Evolutionary conservation across 2,888 invertebrate species (phyloP), one percentile per base, ranked within the genome.

Genomic region (Sicus ferrugineus): DNA sequence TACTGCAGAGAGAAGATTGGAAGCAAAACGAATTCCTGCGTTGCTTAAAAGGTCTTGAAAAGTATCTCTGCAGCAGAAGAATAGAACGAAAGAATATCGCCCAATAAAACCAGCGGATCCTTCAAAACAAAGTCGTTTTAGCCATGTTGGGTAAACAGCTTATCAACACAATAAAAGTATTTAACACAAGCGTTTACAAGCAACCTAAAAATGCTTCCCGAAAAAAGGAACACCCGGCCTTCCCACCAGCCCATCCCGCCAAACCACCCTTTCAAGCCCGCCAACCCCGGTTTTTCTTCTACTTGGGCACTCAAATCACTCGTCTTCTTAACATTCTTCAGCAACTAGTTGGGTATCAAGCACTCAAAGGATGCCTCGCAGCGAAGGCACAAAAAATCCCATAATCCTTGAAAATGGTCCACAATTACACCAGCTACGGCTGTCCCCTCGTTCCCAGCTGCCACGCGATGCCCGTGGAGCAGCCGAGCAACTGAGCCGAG

Each of bases 111-210:
- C 6, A 38, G n/a, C n/a, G 52, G 19, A 52, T 52, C 19, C n/a
- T n/a, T n/a, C 52, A 52, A 79, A 80, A 79, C 80, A 79, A 6
- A 38, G 7, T 9, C 38, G 7, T 9, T n/a, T n/a, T n/a, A n/a
- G 54, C n/a, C 59, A 34, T 34, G 31, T 59, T 59, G 48, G 48
- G 30, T 63, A 81, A 81, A 82, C 80, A 80, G 82, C 81, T 83
- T 82, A 83, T 80, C 81, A 82, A 80, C 83, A 81, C 83, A 82
- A 82, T 82, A 82, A 82, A 83, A 82, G 81, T 82, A 82, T 83
- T 82, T 82, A 82, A 82, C 83, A 82, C 83, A 83, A 82, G 77
- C 82, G 83, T 81, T 82, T 83, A 80, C 79, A 59, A 52, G 70
- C 69, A 62, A 64, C 70, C 68, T 69, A 63, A 34, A 68, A 67